phyloP scores from a whole-genome alignment of 2,113 vertebrate genomes.

The Syrmaticus mikado region DNA sequence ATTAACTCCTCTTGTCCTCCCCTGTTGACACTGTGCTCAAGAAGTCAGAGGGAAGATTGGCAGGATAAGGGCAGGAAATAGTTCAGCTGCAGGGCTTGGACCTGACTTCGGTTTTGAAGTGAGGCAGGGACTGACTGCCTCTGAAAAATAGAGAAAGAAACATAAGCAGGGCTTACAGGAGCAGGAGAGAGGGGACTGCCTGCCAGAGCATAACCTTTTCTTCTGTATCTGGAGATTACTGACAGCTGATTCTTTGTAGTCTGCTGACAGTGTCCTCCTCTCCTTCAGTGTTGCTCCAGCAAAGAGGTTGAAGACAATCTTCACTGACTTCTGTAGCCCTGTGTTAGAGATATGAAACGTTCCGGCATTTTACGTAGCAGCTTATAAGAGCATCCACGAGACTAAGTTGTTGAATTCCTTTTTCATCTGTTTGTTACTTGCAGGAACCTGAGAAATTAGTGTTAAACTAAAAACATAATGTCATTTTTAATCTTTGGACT shows the following conservation, averaged over 20 bases:
- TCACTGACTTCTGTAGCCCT: background rate
- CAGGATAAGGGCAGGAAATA: background rate
- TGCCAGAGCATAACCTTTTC: background rate
- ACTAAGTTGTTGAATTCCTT: background rate
- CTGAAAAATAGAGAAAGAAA: background rate
- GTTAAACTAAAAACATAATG: background rate
- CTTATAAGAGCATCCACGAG: background rate
- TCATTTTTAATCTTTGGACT: background rate
- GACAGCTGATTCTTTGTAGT: background rate
- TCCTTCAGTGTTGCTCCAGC: background rate
- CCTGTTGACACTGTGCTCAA: background rate
- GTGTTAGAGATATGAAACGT: background rate
- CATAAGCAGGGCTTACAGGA: background rate
- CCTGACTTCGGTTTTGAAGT: background rate
- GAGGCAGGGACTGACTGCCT: background rate
- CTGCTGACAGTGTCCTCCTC: background rate
- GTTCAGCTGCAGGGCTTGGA: background rate
- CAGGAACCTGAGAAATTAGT: background rate
- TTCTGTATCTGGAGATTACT: background rate
- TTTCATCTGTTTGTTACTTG: background rate
- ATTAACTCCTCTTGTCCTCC: background rate
- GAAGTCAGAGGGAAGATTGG: rapidly evolving
- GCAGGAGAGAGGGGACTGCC: background rate
- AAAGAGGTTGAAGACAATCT: background rate
- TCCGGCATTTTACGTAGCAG: background rate